Evolutionary conservation across 2,113 vertebrate species (phyloP), one percentile per base, ranked within the genome.

Genomic region (Turnix velox): DNA sequence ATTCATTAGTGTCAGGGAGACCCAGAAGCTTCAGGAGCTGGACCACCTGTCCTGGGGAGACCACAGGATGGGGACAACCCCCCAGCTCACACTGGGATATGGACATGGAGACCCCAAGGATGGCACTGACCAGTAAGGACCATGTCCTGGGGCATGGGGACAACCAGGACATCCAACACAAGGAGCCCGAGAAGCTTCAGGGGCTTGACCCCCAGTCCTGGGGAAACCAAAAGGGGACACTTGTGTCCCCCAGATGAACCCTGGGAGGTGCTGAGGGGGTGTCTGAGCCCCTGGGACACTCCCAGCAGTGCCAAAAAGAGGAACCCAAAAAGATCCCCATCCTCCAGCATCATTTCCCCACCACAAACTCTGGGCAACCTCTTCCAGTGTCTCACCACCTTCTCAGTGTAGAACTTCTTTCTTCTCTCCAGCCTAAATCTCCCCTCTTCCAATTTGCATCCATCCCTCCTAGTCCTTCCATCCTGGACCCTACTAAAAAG

Each of bases 291-390:
- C 24, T 1, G 19, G 3, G 13, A 8, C 23, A 20, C 51, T 82
- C 27, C 67, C 4, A 0, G 46, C 4, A 0, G 46, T 3, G 3
- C 43, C 1, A 54, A 49, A 43, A 63, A 61, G 19, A 43, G 16
- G 19, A 87, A 45, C 52, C 45, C 35, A 4, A 1, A 52, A 66
- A 30, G 0, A 76, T 14, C 63, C 12, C 5, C 9, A 22, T 39
- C 71, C 52, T 62, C 6, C 2, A 35, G 73, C 37, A 5, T 23
- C 18, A 2, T 35, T 37, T 61, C 54, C 59, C 54, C 57, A 16
- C 24, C 2, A 0, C 2, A 4, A 46, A 0, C 6, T 54, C 10
- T 0, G 4, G 2, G 54, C 39, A 14, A 78, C 68, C 2, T 1
- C 0, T 24, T 80, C 42, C 11, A 5, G 4, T n/a, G n/a, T n/a